Evolutionary conservation across 2,888 invertebrate species (phyloP).

Genomic region (Alitta virens): DNA sequence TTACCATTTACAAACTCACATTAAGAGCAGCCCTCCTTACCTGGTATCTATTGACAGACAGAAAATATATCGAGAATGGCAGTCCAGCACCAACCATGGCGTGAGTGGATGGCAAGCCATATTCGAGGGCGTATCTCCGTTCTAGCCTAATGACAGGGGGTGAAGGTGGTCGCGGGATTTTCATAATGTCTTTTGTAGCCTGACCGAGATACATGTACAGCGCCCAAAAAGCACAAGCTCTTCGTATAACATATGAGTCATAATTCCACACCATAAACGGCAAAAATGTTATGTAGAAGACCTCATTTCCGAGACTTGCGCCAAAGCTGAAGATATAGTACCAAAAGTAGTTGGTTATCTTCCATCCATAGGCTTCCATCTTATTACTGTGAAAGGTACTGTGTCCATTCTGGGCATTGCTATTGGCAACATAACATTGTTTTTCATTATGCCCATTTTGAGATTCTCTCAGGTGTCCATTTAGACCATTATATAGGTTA

Average conservation of each 20-base stretch:
- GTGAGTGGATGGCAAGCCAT: constrained; percentile 94
- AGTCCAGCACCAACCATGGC: constrained; percentile 87
- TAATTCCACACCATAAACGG: constrained; percentile 95
- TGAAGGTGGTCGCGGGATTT: constrained; percentile 73
- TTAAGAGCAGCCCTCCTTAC: too few relatives aligned
- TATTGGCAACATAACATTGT: not conserved
- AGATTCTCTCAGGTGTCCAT: not conserved
- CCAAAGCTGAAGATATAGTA: constrained; percentile 82
- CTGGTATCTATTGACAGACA: constrained; percentile 78
- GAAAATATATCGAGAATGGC: constrained; percentile 79
- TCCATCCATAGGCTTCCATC: not conserved
- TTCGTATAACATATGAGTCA: constrained; percentile 80
- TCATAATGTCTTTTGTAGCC: constrained; percentile 80
- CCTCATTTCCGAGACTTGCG: constrained; percentile 84
- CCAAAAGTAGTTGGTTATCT: constrained; percentile 62
- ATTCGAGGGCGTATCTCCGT: constrained; percentile 84
- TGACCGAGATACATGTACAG: constrained; percentile 62
- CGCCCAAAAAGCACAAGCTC: constrained; percentile 62
- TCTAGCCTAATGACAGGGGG: constrained; percentile 82
- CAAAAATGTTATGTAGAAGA: constrained; percentile 86
- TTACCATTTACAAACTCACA: too few relatives aligned
- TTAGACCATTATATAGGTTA: not conserved
- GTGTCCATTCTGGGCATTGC: not conserved
- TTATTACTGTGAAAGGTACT: not conserved
- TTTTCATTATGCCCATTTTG: constrained; percentile 1